Evolutionary conservation across 2,797 vertebrate genomes (phyloP), one percentile per base, ranked within the genome.

Genomic region (Uromys caudimaculatus): DNA sequence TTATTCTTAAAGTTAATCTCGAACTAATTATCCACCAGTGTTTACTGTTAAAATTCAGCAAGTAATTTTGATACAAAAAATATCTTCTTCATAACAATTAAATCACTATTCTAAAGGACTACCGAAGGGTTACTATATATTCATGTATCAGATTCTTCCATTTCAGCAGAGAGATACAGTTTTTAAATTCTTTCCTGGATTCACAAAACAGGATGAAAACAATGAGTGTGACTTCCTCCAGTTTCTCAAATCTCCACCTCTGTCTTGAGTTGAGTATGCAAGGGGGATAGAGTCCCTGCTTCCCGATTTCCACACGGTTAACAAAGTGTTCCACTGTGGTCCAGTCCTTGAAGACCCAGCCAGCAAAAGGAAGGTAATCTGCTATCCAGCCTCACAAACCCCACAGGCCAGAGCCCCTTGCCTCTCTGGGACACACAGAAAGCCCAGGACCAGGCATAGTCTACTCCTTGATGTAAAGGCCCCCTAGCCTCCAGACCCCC

Each of bases 161-260:
- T 14, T 64, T 69, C 56, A 64, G 27, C 58, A 69, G 69, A 95
- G 75, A 83, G 82, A 32, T 29, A n/a, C 16, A 38, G 7, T 71
- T 94, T 93, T 95, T 41, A 77, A 96, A 93, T 56, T 85, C 38
- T 58, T 81, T 78, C 93, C 29, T 52, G 62, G 81, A 87, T 77
- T 90, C 94, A 44, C 60, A 73, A 89, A 60, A 67, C n/a, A 1
- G 4, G 62, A 62, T 54, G 24, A 38, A 89, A 50, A 93, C 73
- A 78, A 24, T 75, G 62, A 94, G 13, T 41, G 21, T 29, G 62
- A 81, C 10, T 41, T 73, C 56, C 81, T 96, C 69, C 13, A 64
- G 50, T 78, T 75, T 44, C 90, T 95, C 75, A 84, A 96, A 92
- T 17, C 8, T 2, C 38, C 7, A 19, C 64, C 41, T 97, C 93